Evolutionary conservation across 2,797 vertebrate genomes (phyloP).

Genomic region (Harpagifer antarcticus): DNA sequence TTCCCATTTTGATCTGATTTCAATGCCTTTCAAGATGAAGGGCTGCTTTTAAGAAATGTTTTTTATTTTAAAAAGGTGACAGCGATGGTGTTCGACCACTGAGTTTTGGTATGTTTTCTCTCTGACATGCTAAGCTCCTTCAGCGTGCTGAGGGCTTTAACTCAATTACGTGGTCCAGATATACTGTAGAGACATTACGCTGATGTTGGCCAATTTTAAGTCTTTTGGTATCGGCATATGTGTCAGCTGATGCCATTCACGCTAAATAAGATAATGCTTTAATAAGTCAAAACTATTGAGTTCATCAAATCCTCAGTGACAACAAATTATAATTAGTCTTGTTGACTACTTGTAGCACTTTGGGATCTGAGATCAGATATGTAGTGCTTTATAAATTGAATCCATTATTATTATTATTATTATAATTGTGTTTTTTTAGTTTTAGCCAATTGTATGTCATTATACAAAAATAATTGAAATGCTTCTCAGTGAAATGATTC

Average conservation of each 20-base stretch:
- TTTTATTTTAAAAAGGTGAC: neutral
- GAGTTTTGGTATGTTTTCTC: neutral
- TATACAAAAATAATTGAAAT: too few species aligned
- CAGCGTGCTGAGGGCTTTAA: neutral
- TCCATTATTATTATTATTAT: too few species aligned
- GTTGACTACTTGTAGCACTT: too few species aligned
- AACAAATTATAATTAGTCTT: neutral
- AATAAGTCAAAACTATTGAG: neutral
- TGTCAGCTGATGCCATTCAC: neutral
- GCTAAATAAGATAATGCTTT: neutral
- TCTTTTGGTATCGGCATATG: neutral
- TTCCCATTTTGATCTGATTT: neutral
- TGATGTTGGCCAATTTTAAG: neutral
- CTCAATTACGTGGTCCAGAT: neutral
- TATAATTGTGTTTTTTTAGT: neutral
- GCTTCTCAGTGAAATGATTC: too few species aligned
- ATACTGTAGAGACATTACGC: neutral
- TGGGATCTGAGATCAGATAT: too few species aligned
- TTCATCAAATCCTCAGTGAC: neutral
- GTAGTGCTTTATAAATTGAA: too few species aligned
- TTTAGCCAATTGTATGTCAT: too few species aligned
- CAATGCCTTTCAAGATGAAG: neutral
- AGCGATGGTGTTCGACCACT: neutral
- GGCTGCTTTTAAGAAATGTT: neutral
- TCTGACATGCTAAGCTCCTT: neutral